Evolutionary conservation across 2,797 vertebrate species (phyloP).

Genomic region (Cetoscarus ocellatus): DNA sequence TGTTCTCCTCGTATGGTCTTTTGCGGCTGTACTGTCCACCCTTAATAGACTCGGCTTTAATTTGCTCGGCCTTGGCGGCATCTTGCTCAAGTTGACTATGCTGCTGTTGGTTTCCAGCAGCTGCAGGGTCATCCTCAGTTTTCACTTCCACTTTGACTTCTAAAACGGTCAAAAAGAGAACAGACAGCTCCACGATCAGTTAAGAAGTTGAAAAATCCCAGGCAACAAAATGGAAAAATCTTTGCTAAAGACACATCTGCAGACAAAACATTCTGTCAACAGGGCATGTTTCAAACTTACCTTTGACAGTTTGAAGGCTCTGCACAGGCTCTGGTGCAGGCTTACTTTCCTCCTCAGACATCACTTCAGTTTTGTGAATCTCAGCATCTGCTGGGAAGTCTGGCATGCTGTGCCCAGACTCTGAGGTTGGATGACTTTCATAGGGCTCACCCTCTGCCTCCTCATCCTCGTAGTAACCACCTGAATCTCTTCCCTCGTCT

Average conservation of each 20-base stretch:
- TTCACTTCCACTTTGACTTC: slow-evolving; percentile 86
- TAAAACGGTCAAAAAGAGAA: slow-evolving; percentile 13
- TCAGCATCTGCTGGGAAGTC: slow-evolving; percentile 71
- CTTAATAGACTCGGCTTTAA: slow-evolving; percentile 77
- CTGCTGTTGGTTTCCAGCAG: slow-evolving; percentile 8
- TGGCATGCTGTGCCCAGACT: slow-evolving; percentile 44
- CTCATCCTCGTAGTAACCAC: slow-evolving; percentile 75
- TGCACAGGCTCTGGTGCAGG: slow-evolving; percentile 1
- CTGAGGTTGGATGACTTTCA: slow-evolving; percentile 56
- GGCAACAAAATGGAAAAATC: no score
- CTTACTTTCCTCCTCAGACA: slow-evolving; percentile 45
- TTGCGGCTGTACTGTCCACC: slow-evolving; percentile 85
- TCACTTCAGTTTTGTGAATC: slow-evolving; percentile 24
- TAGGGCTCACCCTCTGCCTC: slow-evolving; percentile 62
- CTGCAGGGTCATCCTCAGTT: slow-evolving; percentile 54
- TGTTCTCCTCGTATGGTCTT: slow-evolving; percentile 88
- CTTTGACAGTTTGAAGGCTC: slow-evolving; percentile 26
- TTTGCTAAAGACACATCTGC: background rate
- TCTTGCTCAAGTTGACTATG: slow-evolving; percentile 24
- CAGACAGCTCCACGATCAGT: background rate
- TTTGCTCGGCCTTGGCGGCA: slow-evolving; percentile 44
- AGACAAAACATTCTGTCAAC: background rate
- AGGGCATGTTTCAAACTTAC: slow-evolving; percentile 25
- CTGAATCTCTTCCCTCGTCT: slow-evolving; percentile 75
- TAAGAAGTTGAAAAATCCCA: background rate